Evolutionary conservation across 92 coral and sea anemone genomes (phyloP).

Genomic region (Umimayanthus kanabou): DNA sequence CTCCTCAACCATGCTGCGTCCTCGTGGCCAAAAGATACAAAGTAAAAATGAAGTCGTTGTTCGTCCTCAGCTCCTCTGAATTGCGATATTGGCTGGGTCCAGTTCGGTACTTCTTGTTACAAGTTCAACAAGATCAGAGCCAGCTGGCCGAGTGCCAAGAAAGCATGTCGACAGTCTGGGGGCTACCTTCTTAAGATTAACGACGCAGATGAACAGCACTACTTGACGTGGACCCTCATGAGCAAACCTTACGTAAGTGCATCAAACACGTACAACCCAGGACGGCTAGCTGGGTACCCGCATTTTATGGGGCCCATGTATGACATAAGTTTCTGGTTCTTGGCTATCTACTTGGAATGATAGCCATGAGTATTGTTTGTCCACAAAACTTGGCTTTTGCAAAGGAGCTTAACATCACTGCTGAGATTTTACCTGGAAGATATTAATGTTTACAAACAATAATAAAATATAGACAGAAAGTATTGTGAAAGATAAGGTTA

Average conservation of each 20-base stretch:
- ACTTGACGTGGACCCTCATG: slow-evolving; percentile 49
- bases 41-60: not conserved
- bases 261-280: not conserved
- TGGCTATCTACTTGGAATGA: no score
- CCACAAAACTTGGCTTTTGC: no score
- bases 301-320: no score
- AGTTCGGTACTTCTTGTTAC: slow-evolving; percentile 87
- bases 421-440: no score
- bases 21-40: no score
- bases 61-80: slow-evolving; percentile 61
- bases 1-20: no score
- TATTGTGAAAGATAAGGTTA: no score
- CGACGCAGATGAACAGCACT: slow-evolving; percentile 75
- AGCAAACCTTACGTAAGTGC: slow-evolving; percentile 36
- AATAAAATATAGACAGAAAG: no score
- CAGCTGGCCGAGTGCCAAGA: slow-evolving; percentile 81
- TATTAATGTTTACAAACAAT: no score
- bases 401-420: no score
- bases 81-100: slow-evolving; percentile 88
- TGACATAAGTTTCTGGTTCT: no score
- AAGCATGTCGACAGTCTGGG: slow-evolving; percentile 85
- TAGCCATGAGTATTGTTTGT: no score
- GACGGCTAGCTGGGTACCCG: not conserved
- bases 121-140: slow-evolving; percentile 58
- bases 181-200: slow-evolving; percentile 87